Conservation (phyloP, 1,140 invertebrate genomes). For the Homalodisca vitripennis region DNA sequence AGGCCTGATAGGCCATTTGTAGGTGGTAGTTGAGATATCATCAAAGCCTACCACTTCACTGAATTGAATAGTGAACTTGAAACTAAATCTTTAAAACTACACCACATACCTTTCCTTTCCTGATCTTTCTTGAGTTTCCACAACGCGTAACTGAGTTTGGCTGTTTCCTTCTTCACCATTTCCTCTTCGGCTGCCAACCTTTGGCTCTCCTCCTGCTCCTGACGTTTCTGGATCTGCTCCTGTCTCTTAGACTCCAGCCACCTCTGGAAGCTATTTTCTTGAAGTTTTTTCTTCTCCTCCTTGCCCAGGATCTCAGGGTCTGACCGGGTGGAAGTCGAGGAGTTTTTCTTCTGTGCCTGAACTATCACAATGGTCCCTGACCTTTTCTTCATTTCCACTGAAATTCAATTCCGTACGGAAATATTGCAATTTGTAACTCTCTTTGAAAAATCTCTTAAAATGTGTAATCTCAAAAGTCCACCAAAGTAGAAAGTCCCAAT, state of each 20-base stretch:
- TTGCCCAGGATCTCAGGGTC: neutral
- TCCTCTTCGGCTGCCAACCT: neutral
- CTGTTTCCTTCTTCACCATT: neutral
- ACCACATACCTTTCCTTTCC: constrained; percentile 6
- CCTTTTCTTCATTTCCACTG: no score
- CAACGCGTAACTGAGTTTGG: neutral
- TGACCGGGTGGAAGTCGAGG: neutral
- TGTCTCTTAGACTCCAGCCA: constrained; percentile 5
- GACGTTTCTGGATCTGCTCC: neutral
- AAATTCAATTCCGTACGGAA: neutral
- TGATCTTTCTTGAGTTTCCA: constrained; percentile 17
- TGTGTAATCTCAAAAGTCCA: no score
- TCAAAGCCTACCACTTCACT: no score
- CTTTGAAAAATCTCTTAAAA: no score
- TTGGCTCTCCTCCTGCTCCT: neutral
- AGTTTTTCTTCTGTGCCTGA: neutral
- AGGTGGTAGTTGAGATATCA: no score
- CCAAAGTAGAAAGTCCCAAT: no score
- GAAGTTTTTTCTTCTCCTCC: neutral
- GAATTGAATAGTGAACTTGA: neutral
- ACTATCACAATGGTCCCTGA: neutral
- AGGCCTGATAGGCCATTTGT: no score
- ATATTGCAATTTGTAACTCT: neutral
- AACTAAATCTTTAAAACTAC: neutral
- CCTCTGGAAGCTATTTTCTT: neutral